Conservation (phyloP, 2,113 vertebrate genomes). For the Cyanoliseus patagonus region DNA sequence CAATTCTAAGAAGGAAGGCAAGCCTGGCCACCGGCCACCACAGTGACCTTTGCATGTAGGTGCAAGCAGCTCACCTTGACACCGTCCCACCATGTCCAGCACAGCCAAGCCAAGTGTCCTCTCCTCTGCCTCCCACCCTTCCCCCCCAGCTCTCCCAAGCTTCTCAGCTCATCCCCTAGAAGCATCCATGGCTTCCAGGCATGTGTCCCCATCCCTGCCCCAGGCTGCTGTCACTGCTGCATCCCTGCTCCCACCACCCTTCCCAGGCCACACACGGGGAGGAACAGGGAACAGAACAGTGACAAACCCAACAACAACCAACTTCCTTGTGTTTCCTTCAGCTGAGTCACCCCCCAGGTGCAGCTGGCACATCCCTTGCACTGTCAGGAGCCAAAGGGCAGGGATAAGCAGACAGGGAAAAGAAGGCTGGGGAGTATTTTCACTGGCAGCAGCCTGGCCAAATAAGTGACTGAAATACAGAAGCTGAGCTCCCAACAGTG, state of each 20-base stretch:
- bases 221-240: background rate
- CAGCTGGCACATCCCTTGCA: background rate
- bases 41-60: too few relatives aligned
- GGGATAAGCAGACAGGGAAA: background rate
- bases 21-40: too few relatives aligned
- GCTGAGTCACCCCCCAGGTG: background rate
- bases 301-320: background rate
- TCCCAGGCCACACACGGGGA: fast-evolving
- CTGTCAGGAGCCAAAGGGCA: background rate
- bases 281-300: background rate
- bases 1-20: too few relatives aligned
- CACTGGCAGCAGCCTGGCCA: background rate
- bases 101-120: fast-evolving
- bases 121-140: fast-evolving
- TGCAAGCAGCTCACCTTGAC: background rate
- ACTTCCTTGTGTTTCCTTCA: too few relatives aligned
- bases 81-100: fast-evolving
- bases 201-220: background rate
- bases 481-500: background rate
- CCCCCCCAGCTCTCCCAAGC: background rate
- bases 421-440: background rate
- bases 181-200: background rate
- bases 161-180: background rate
- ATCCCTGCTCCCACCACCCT: background rate
- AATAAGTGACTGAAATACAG: background rate